Conservation (phyloP, 2,113 vertebrate species). For the Sisor rabdophorus region DNA sequence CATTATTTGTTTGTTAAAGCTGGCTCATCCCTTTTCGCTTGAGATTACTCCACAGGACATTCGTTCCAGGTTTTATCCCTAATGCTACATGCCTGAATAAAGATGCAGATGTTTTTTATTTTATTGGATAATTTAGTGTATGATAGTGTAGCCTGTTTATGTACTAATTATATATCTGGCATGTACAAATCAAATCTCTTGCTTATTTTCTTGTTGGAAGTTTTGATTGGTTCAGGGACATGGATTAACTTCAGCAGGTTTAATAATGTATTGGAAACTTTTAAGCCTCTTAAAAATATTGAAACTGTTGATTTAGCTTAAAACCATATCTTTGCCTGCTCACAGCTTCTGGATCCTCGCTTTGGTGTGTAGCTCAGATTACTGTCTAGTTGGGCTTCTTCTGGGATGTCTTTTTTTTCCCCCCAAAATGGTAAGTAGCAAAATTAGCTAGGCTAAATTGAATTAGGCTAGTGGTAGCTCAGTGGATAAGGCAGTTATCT, state of each 20-base stretch:
- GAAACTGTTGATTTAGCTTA: neutral
- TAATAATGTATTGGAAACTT: neutral
- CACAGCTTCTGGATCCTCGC: neutral
- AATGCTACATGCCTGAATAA: conserved; percentile 18
- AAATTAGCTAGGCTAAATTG: no score
- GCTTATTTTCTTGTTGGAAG: neutral
- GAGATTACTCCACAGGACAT: conserved; percentile 22
- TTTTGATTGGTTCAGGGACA: neutral
- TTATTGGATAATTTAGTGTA: conserved; percentile 5
- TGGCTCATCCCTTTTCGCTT: conserved; percentile 17
- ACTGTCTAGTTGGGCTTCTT: neutral
- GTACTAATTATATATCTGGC: neutral
- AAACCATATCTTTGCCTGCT: neutral
- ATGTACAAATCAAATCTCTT: neutral
- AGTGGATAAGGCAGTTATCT: no score
- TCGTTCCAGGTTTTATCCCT: neutral
- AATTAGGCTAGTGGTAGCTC: no score
- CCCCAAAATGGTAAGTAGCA: no score
- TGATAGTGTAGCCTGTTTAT: neutral
- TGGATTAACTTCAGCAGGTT: neutral
- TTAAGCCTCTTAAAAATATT: neutral
- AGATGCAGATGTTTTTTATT: conserved; percentile 1
- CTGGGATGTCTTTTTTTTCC: no score
- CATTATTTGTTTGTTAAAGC: conserved; percentile 13
- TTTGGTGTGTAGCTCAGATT: neutral